A percentile compares a stretch with the other conserved stretches of the same genome.
Evolutionary conservation across 2,113 vertebrate species (phyloP).

Genomic region (Mustela nigripes): DNA sequence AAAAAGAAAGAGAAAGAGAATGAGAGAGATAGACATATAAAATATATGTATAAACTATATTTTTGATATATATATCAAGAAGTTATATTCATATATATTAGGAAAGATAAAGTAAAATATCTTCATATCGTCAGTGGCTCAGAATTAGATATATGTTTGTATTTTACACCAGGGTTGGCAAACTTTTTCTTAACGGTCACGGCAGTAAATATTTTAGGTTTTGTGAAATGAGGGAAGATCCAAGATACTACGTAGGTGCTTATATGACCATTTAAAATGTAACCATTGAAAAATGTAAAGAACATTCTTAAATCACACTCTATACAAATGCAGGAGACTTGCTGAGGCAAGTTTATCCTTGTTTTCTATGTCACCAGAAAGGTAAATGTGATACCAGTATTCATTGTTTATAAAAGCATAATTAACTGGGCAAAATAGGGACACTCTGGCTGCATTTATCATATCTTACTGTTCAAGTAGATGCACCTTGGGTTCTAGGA

Average conservation of each 20-base stretch:
- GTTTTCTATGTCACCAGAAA: background rate
- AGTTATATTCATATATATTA: background rate
- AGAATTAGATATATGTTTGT: background rate
- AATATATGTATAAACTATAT: background rate
- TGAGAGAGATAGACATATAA: background rate
- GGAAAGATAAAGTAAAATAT: background rate
- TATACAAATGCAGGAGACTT: background rate
- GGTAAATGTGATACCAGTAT: background rate
- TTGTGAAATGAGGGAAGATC: background rate
- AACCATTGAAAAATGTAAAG: background rate
- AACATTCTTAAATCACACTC: background rate
- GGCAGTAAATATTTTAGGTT: background rate
- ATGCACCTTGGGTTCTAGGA: background rate
- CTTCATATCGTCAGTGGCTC: background rate
- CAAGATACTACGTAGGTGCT: too few relatives aligned
- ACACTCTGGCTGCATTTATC: background rate
- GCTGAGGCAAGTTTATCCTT: background rate
- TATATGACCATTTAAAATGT: background rate
- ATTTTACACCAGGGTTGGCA: background rate
- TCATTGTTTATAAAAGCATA: background rate
- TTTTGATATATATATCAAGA: background rate
- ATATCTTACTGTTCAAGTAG: background rate
- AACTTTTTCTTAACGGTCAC: background rate
- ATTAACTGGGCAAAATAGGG: background rate
- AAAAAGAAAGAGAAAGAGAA: background rate